Percentiles rank a stretch among this genome's conserved stretches.
These are phyloP conservation scores for Fulica atra DNA, from an alignment of 2,113 vertebrate genomes.

Conservation along the genomic window DNA sequence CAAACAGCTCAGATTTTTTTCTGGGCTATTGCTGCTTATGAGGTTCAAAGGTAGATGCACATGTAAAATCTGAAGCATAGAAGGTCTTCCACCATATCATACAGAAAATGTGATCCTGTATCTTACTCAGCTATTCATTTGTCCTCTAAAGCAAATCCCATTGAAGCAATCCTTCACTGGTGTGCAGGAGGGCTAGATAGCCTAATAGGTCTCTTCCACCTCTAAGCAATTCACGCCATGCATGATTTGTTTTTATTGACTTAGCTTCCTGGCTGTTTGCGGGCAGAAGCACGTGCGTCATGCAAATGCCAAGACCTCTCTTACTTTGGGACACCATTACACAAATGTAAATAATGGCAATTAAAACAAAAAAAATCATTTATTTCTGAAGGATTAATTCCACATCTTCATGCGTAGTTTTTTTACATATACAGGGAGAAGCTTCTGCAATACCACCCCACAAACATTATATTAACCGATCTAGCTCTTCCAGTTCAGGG, in stretches of 20 bases:
- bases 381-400: background rate
- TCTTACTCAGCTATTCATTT: background rate
- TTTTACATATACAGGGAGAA: background rate
- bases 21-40: background rate
- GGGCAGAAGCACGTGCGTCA: background rate
- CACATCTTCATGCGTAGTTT: background rate
- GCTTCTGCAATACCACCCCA: background rate
- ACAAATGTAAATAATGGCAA: background rate
- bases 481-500: background rate
- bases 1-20: background rate
- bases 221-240: slow-evolving; percentile 9
- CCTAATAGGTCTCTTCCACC: slow-evolving; percentile 11
- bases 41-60: background rate
- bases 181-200: background rate
- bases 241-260: slow-evolving; percentile 36
- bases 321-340: background rate
- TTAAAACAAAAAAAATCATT: background rate
- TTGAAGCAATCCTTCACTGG: background rate
- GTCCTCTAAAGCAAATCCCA: background rate
- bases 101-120: background rate
- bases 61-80: background rate
- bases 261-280: background rate
- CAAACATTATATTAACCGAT: background rate
- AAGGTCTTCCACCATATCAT: background rate
- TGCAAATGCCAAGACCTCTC: background rate